These are phyloP conservation scores for Osedax frankpressi DNA, from an alignment of 2,888 invertebrate species.

Conservation along the genomic window DNA sequence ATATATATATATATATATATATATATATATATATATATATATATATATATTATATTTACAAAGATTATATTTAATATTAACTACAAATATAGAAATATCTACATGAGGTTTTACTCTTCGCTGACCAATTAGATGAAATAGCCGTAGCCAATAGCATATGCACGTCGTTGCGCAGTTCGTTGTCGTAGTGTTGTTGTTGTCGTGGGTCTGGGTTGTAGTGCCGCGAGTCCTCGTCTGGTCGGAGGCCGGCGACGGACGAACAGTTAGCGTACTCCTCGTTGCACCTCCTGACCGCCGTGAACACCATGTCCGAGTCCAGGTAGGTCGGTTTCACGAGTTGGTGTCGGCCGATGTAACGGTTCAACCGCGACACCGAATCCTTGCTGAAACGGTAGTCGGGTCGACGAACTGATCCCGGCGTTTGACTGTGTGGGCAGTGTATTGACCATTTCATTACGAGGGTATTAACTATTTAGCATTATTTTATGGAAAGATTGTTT, in stretches of 20 bases:
- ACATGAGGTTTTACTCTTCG: no score
- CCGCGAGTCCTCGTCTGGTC: no score
- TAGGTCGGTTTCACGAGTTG: conserved; percentile 34
- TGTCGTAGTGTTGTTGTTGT: conserved; percentile 30
- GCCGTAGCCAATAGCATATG: conserved; percentile 42
- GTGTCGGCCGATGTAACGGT: conserved; percentile 33
- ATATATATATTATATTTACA: background rate
- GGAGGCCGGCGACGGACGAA: background rate
- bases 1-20: background rate
- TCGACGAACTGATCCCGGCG: background rate
- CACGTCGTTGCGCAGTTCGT: conserved; percentile 37
- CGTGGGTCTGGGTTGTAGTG: no score
- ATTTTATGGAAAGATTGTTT: no score
- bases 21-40: background rate
- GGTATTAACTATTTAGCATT: no score
- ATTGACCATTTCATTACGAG: no score
- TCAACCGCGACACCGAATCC: conserved; percentile 34
- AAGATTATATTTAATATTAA: background rate
- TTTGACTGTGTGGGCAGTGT: no score
- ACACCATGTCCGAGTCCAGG: conserved; percentile 34
- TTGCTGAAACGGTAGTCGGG: conserved; percentile 36
- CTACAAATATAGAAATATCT: no score
- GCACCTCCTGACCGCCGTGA: conserved; percentile 33
- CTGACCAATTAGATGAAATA: conserved; percentile 39
- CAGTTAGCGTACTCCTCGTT: conserved; percentile 34